phyloP scores from a whole-genome alignment of 2,797 vertebrate species.

The Parauchenoglanis punctatus region DNA sequence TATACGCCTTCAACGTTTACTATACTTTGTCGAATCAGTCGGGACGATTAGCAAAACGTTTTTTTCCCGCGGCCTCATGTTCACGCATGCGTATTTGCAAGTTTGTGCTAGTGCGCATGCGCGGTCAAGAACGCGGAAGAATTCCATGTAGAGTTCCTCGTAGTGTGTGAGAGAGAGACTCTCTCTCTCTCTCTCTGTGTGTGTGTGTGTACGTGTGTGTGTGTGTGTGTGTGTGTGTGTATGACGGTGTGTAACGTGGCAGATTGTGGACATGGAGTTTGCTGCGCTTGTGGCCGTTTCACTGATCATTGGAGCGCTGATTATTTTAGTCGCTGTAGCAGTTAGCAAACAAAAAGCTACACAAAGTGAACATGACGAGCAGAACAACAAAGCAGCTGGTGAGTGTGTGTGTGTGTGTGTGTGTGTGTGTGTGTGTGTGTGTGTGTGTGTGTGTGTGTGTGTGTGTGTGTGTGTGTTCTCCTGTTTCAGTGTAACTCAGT shows the following conservation, averaged over 20 bases:
- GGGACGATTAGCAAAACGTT: not conserved
- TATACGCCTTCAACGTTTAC: not conserved
- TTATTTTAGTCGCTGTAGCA: slow-evolving; percentile 50
- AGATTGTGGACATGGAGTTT: slow-evolving; percentile 48
- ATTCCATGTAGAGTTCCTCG: not conserved
- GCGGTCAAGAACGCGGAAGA: not conserved
- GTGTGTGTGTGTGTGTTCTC: not conserved
- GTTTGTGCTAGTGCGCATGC: not conserved
- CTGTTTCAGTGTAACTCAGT: slow-evolving; percentile 19
- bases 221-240: too few species aligned
- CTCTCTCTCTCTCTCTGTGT: too few species aligned
- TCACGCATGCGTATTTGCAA: slow-evolving; percentile 4
- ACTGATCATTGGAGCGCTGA: slow-evolving; percentile 49
- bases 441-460: not conserved
- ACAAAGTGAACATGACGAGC: slow-evolving; percentile 30
- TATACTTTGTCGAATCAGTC: not conserved
- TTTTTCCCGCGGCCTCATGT: not conserved
- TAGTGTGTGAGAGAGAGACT: not conserved
- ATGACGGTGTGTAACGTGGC: slow-evolving; percentile 38
- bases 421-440: not conserved
- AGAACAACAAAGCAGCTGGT: slow-evolving; percentile 32
- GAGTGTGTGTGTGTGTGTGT: not conserved
- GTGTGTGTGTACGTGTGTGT: too few species aligned
- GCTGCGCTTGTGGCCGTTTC: slow-evolving; percentile 48
- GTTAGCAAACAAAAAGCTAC: slow-evolving; percentile 45